These are phyloP conservation scores for Synergus umbraculus DNA, from an alignment of 2,888 invertebrate genomes.

Conservation along the genomic window DNA sequence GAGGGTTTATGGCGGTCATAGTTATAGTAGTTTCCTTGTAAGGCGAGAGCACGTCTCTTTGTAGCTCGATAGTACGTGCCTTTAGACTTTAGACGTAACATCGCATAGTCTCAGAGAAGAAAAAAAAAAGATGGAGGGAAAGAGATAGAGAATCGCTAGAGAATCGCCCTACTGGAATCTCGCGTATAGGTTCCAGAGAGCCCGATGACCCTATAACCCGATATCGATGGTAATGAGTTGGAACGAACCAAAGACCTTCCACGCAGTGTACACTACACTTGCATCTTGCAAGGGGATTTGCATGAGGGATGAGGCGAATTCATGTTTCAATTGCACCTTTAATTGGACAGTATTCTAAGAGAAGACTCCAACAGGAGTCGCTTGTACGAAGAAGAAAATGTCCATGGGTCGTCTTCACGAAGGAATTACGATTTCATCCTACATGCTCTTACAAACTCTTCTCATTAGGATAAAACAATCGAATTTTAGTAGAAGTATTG, in stretches of 20 bases:
- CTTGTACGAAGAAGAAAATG: not conserved
- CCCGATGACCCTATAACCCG: not conserved
- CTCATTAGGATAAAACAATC: not conserved
- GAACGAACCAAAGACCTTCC: not conserved
- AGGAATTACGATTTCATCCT: conserved; percentile 3
- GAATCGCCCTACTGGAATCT: not conserved
- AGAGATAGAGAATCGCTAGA: conserved; percentile 4
- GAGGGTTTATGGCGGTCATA: conserved; percentile 25
- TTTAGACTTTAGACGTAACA: conserved; percentile 9
- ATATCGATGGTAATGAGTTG: conserved; percentile 4
- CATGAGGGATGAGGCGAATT: not conserved
- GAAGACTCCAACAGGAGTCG: not conserved
- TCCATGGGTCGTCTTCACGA: not conserved
- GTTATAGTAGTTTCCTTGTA: conserved; percentile 52
- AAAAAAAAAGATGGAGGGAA: not conserved
- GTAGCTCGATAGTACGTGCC: conserved; percentile 18
- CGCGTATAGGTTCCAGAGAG: not conserved
- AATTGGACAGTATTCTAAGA: conserved; percentile 13
- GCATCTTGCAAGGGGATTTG: not conserved
- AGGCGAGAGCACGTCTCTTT: conserved; percentile 44
- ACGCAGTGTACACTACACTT: not conserved
- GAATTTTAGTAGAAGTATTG: not conserved
- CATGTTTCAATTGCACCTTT: conserved; percentile 4
- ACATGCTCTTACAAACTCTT: not conserved
- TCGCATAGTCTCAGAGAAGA: not conserved